Evolutionary conservation across 2,113 vertebrate species (phyloP).

Genomic region (Rattus rattus): DNA sequence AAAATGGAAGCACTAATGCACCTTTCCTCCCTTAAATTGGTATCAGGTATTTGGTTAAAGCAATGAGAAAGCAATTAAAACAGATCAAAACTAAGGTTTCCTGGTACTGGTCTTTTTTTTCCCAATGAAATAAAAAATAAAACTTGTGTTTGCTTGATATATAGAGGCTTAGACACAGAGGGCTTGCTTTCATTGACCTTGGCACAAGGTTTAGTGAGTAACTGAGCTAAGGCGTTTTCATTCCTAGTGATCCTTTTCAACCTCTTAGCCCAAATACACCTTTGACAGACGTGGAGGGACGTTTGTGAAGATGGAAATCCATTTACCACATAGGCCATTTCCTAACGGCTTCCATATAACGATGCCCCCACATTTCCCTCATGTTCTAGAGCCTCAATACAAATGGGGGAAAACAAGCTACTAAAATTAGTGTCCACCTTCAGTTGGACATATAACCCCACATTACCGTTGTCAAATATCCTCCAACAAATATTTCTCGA

Average conservation of each 20-base stretch:
- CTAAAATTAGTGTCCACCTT: background rate
- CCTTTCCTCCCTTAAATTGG: background rate
- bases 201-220: background rate
- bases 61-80: background rate
- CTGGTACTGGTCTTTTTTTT: background rate
- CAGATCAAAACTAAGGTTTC: background rate
- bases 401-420: background rate
- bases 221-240: background rate
- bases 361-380: background rate
- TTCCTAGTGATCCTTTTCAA: background rate
- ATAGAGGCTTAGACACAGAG: background rate
- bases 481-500: conserved; percentile 49
- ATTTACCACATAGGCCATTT: background rate
- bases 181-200: background rate
- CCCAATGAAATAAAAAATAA: background rate
- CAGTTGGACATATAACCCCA: background rate
- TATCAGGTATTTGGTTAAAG: background rate
- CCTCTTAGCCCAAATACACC: background rate
- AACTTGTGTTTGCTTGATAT: background rate
- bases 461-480: conserved; percentile 33
- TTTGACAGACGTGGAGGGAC: background rate
- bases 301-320: background rate
- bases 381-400: background rate
- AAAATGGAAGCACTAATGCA: background rate
- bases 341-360: background rate